Evolutionary conservation across 2,797 vertebrate species (phyloP), one percentile per base, ranked within the genome.

Genomic region (Sebastes nivosus): DNA sequence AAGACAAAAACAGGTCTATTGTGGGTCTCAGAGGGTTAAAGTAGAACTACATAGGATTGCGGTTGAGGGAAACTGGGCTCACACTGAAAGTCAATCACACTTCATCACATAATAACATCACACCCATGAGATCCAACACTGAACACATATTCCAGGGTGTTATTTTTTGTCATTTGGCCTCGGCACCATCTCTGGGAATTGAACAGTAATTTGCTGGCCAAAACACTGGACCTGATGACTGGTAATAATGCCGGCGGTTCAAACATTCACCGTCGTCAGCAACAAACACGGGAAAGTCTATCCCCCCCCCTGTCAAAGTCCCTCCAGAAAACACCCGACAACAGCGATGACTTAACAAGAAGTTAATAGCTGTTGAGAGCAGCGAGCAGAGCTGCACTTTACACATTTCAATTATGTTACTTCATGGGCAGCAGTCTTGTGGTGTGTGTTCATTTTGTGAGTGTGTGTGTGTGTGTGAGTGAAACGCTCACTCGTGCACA

Each of bases 331-430:
- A 71, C n/a, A 78, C 70, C 63, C 12, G 3, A 34, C 72, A 76
- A 67, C 85, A 75, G 18, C 52, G 30, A 84, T 77, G 84, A 88
- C 88, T 87, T 79, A 82, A 88, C 77, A 80, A 14, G 81, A 85
- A 84, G 76, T 81, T 85, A 86, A 86, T 84, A 58, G 67, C 67
- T 79, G 83, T 10, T 32, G 78, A 75, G 75, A 79, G 71, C 77
- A 72, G 32, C 4, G 12, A 77, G 79, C 55, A 6, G 52, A 46
- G 75, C 61, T 25, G 77, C 68, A 75, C 77, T 72, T 71, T 29
- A 77, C 80, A 69, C 3, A 61, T 66, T 80, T 82, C 82, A 80
- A 76, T 88, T 69, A 87, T 72, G 59, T 80, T 68, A 57, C 70
- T 81, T 80, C 80, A 83, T 36, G 59, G 58, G 74, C 70, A 69